A percentile compares a stretch with the other conserved stretches of the same genome.
phyloP scores from a whole-genome alignment of 2,888 invertebrate genomes.

The Urechis unicinctus region DNA sequence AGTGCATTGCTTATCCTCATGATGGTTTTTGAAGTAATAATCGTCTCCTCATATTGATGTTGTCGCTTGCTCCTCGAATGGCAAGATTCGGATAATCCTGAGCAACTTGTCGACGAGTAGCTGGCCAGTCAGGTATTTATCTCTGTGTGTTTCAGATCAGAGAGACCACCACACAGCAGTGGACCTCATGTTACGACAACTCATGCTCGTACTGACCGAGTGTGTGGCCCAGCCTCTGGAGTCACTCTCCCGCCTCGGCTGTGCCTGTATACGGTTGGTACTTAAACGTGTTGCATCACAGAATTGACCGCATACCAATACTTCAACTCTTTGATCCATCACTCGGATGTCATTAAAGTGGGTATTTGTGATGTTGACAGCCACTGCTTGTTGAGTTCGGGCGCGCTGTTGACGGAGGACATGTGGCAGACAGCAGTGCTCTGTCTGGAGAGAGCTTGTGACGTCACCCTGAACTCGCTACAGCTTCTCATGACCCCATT shows the following conservation, averaged over 20 bases:
- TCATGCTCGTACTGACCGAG: conserved; percentile 78
- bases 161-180: no score
- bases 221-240: conserved; percentile 86
- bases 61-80: no score
- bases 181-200: conserved; percentile 77
- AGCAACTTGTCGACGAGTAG: no score
- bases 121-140: no score
- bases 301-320: no score
- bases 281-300: no score
- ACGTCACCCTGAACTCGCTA: conserved; percentile 67
- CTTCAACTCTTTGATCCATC: no score
- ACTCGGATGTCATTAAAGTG: no score
- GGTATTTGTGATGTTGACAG: conserved; percentile 31
- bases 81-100: no score
- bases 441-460: conserved; percentile 75
- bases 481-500: conserved; percentile 85
- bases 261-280: conserved; percentile 71
- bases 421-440: conserved; percentile 76
- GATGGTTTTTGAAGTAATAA: neutral
- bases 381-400: conserved; percentile 67
- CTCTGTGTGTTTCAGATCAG: no score
- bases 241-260: conserved; percentile 81
- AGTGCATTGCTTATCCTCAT: conserved; percentile 24
- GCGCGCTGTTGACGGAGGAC: conserved; percentile 64
- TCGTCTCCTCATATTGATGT: neutral